Base-by-base conservation (phyloP, 2,113 vertebrate genomes). In the Camelus bactrianus region DNA sequence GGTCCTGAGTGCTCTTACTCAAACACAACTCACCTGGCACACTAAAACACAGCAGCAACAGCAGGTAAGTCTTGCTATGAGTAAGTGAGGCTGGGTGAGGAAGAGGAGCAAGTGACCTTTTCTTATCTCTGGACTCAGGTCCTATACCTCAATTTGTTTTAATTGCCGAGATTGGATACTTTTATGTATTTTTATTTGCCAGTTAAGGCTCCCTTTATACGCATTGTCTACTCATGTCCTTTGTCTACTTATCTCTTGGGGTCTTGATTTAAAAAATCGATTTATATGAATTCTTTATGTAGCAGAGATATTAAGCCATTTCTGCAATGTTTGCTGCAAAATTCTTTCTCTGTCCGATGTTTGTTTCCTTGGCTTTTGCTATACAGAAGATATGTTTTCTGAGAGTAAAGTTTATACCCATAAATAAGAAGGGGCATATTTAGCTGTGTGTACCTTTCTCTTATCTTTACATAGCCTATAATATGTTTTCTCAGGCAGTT, bases 201-300 rank as follows among this genome's bases (percentile, higher is more conserved):
- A 38, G 60, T 79, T 89, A 91, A 86, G 35, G 24, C 9, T 92
- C 69, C 64, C 50, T 52, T 73, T 52, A 91, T n/a, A 70, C 8
- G 38, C 82, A 50, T 87, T 97, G 97, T 95, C 88, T 95, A 64
- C 67, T 94, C 58, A n/a, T 89, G 48, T 92, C 85, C 58, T 95
- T 95, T 93, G 80, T 38, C 60, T 94, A 52, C 72, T 73, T 97
- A 82, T 76, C 73, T 96, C 30, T 2, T 85, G 82, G 96, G 72
- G 93, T 93, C 82, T 97, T 77, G 46, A 94, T 94, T 96, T 91
- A 0, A 9, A 94, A 93, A 96, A 97, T 97, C 96, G 96, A 95
- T 97, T 95, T 67, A 22, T 97, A 94, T 97, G 83, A 96, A 97
- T 97, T 97, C 86, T 97, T 97, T 96, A 95, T 97, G 73, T 83